These are phyloP conservation scores for Pelecanus crispus DNA, from an alignment of 2,113 vertebrate species.

Conservation along the genomic window DNA sequence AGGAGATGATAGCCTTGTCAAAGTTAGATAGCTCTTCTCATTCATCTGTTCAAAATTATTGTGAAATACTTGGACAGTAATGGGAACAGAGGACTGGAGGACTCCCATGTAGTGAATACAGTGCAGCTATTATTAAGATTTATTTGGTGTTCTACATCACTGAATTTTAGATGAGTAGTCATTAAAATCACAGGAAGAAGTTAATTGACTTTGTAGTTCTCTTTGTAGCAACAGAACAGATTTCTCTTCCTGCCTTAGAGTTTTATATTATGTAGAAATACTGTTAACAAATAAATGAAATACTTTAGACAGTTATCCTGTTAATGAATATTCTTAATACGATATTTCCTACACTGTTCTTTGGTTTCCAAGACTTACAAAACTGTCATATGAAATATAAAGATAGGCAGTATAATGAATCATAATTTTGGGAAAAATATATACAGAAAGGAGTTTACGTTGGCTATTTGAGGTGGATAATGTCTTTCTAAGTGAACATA, in stretches of 20 bases:
- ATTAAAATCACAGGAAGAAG: background rate
- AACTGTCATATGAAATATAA: background rate
- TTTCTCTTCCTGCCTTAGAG: background rate
- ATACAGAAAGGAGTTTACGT: background rate
- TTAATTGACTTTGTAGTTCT: constrained; percentile 3
- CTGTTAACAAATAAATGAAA: background rate
- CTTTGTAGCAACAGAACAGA: background rate
- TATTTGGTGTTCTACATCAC: constrained; percentile 18
- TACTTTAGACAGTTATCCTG: background rate
- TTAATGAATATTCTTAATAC: background rate
- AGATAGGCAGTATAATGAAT: background rate
- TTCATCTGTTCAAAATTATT: background rate
- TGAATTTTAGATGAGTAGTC: background rate
- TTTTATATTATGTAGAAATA: background rate
- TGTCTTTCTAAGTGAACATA: background rate
- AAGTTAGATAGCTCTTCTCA: constrained; percentile 2
- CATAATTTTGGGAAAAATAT: background rate
- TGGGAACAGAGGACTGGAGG: background rate
- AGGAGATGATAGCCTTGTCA: background rate
- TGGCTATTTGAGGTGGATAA: background rate
- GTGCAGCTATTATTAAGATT: background rate
- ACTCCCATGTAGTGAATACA: background rate
- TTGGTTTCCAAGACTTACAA: background rate
- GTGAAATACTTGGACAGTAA: background rate
- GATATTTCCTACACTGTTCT: background rate